Base-by-base conservation (phyloP, 2,888 invertebrate genomes). In the Acanthococcus lagerstroemiae region DNA sequence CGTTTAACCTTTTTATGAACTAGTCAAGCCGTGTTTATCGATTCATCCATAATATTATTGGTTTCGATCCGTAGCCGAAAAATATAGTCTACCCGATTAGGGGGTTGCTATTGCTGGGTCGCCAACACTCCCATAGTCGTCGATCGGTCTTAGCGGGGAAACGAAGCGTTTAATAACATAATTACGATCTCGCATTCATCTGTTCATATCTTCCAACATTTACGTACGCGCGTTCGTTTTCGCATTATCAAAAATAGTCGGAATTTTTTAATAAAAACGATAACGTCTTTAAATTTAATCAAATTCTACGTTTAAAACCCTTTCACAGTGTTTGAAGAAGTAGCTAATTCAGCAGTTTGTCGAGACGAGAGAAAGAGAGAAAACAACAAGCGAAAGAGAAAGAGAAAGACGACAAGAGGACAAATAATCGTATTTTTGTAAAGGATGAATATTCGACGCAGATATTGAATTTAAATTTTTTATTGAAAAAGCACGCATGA, bases 391-490 rank as follows among this genome's bases (percentile, higher is more conserved):
- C 30, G n/a, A 27, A 27, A n/a, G 17, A 17, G 12, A n/a, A 17
- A 2, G 4, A 55, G 17, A 27, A 17, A 17, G 17, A 55, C 17
- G 3, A 6, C 17, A 27, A 55, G 30, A 26, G 50, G 30, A 19
- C 45, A 45, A 58, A 22, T 44, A 58, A 24, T 58, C 46, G 4
- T 22, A 25, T 58, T 58, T 22, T 46, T 44, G 25, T n/a, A 56
- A 58, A 44, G n/a, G 22, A 58, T 50, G 27, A 61, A 50, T 44
- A 58, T 46, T 25, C 9, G 46, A 44, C 44, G 25, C 37, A 17
- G 44, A 58, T 44, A 58, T 58, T 58, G 46, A 50, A 61, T 61
- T 61, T 61, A 61, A 50, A 61, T 61, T 50, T 30, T 9, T 26
- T n/a, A 61, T 61, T 50, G 25, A 30, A 30, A 61, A 7, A 30